phyloP scores from a whole-genome alignment of 2,113 vertebrate genomes.

The Oncorhynchus nerka region DNA sequence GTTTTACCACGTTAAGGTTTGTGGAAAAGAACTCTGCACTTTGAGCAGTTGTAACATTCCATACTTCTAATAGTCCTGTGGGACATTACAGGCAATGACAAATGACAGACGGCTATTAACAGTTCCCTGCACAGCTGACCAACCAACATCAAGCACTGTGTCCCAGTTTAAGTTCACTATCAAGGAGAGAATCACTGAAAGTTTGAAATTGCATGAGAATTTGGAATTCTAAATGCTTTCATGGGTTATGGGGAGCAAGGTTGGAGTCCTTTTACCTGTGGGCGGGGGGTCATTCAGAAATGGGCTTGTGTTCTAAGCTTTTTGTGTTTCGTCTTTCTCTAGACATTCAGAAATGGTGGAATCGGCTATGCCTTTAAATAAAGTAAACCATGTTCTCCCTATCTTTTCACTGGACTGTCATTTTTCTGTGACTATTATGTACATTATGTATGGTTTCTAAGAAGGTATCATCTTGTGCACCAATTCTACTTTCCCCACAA shows the following conservation, averaged over 20 bases:
- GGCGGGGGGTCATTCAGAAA: constrained; percentile 59
- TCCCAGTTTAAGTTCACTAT: constrained; percentile 50
- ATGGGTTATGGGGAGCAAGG: constrained; percentile 46
- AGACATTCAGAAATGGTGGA: constrained; percentile 82
- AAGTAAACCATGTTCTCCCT: constrained; percentile 86
- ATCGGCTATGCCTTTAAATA: constrained; percentile 91
- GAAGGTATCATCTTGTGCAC: not conserved
- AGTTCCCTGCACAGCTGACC: constrained; percentile 15
- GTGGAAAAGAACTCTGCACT: constrained; percentile 26
- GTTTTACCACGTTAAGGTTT: constrained; percentile 8
- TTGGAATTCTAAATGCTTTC: constrained; percentile 69
- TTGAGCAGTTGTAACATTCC: constrained; percentile 78
- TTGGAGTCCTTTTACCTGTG: constrained; percentile 13
- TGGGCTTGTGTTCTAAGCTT: constrained; percentile 80
- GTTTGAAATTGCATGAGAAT: constrained; percentile 72
- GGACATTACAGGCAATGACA: constrained; percentile 16
- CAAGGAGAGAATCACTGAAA: constrained; percentile 27
- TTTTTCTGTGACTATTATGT: constrained; percentile 20
- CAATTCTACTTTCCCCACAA: too few relatives aligned
- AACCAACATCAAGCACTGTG: constrained; percentile 54
- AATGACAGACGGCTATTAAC: constrained; percentile 31
- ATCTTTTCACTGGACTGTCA: constrained; percentile 42
- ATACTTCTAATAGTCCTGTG: constrained; percentile 30
- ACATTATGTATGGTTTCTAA: not conserved
- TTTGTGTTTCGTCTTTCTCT: constrained; percentile 82